These are phyloP conservation scores for Heliconius charithonia DNA, from an alignment of 2,888 invertebrate genomes.

Conservation along the genomic window DNA sequence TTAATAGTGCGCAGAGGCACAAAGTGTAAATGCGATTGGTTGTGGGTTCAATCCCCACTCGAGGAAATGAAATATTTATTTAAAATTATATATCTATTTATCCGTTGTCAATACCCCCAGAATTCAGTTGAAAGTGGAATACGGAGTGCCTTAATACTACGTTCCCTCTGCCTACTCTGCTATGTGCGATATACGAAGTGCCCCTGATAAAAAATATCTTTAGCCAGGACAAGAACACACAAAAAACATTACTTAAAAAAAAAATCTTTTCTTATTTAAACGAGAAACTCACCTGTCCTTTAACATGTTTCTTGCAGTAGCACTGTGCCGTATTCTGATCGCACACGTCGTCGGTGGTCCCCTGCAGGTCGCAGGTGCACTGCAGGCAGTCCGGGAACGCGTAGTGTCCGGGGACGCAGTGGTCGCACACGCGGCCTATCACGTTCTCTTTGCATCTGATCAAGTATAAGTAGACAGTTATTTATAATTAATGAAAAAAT, in stretches of 20 bases:
- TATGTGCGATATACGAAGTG: too few species aligned
- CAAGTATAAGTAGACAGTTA: constrained; percentile 17
- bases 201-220: too few species aligned
- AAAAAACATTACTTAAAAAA: neutral
- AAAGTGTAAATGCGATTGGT: too few species aligned
- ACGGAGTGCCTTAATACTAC: too few species aligned
- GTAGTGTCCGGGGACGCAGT: constrained; percentile 92
- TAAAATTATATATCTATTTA: too few species aligned
- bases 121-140: too few species aligned
- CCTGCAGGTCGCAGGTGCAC: constrained; percentile 92
- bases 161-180: too few species aligned
- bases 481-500: neutral
- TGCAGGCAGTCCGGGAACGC: constrained; percentile 94
- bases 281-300: constrained; percentile 65
- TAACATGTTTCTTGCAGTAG: constrained; percentile 89
- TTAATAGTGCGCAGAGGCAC: too few species aligned
- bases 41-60: too few species aligned
- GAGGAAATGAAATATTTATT: too few species aligned
- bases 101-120: too few species aligned
- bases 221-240: neutral
- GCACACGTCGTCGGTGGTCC: constrained; percentile 94
- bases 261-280: neutral
- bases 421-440: constrained; percentile 94
- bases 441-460: constrained; percentile 92
- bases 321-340: constrained; percentile 91